Evolutionary conservation across 2,113 vertebrate genomes (phyloP).

Genomic region (Potamarius usumacintae): DNA sequence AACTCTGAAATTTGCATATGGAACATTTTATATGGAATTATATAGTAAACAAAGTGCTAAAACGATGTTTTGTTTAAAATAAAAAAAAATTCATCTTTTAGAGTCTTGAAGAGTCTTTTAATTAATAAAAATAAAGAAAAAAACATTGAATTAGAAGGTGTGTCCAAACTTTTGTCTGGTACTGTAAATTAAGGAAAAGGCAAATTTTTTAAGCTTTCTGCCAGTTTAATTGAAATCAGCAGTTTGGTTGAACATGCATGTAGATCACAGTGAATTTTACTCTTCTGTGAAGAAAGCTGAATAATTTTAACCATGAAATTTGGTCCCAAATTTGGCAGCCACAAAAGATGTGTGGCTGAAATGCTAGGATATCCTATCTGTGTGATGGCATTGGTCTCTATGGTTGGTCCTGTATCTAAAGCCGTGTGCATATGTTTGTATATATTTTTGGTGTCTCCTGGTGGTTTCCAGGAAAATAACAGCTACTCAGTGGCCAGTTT

Average conservation of each 20-base stretch:
- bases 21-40: too few relatives aligned
- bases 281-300: background rate
- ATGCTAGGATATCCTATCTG: background rate
- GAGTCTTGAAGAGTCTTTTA: too few relatives aligned
- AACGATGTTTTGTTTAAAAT: too few relatives aligned
- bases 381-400: background rate
- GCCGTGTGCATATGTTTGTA: background rate
- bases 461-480: slow-evolving; percentile 65
- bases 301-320: background rate
- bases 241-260: background rate
- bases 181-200: background rate
- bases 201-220: background rate
- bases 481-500: slow-evolving; percentile 69
- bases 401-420: background rate
- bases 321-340: background rate
- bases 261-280: background rate
- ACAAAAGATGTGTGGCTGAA: background rate
- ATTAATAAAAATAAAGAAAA: too few relatives aligned
- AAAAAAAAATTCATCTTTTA: too few relatives aligned
- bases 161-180: too few relatives aligned
- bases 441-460: background rate
- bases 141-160: too few relatives aligned
- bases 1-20: too few relatives aligned
- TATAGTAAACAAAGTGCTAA: too few relatives aligned
- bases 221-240: background rate